A percentile compares a stretch with the other conserved stretches of the same genome.
These are phyloP conservation scores for Thalassarche chlororhynchos DNA, from an alignment of 2,113 vertebrate genomes.

Conservation along the genomic window DNA sequence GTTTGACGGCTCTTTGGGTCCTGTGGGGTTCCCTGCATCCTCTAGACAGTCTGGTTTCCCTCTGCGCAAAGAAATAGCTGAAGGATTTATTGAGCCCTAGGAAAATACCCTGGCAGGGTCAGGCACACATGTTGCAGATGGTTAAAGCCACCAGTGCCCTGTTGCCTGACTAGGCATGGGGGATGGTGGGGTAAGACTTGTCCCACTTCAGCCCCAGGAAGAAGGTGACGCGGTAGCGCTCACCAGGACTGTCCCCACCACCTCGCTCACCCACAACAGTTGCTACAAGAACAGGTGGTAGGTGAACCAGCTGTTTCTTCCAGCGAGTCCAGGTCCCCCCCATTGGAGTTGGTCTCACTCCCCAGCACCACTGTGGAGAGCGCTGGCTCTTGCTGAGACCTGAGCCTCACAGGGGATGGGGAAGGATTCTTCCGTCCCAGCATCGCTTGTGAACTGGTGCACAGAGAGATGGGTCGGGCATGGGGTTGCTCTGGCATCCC, in stretches of 20 bases:
- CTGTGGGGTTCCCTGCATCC: too few species aligned
- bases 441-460: slow-evolving; percentile 60
- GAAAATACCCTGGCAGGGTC: background rate
- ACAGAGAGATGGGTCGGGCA: background rate
- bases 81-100: background rate
- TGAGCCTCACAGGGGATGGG: background rate
- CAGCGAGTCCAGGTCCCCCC: slow-evolving; percentile 59
- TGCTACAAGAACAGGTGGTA: background rate
- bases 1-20: background rate
- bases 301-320: background rate
- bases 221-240: rapidly evolving
- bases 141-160: background rate
- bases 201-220: background rate
- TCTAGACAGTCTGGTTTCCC: background rate
- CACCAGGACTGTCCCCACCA: background rate
- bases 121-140: background rate
- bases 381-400: background rate
- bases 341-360: background rate
- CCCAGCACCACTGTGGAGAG: background rate
- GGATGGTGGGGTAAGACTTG: rapidly evolving
- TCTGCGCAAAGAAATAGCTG: background rate
- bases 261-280: background rate
- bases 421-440: background rate
- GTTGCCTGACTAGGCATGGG: background rate
- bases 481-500: background rate